A percentile compares a stretch with the other conserved stretches of the same genome.
These are phyloP conservation scores for Dallia pectoralis DNA, from an alignment of 2,797 vertebrate genomes.

Conservation along the genomic window DNA sequence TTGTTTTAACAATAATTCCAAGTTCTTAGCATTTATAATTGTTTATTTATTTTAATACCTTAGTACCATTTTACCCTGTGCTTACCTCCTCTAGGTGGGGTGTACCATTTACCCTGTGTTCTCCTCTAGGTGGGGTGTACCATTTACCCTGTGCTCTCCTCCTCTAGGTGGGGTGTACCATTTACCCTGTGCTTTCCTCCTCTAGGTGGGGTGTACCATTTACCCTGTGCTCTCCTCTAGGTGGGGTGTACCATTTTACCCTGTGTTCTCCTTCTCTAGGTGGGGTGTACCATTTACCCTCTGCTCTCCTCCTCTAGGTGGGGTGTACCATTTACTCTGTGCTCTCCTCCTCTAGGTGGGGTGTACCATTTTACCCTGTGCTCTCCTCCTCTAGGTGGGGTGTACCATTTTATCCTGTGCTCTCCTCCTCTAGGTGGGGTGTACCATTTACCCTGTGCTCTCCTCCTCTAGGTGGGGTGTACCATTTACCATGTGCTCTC, in stretches of 20 bases:
- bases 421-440: too few relatives aligned
- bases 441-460: background rate
- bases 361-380: background rate
- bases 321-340: slow-evolving; percentile 82
- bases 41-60: too few relatives aligned
- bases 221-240: slow-evolving; percentile 38
- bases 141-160: background rate
- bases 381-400: slow-evolving; percentile 47
- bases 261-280: too few relatives aligned
- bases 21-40: too few relatives aligned
- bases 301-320: slow-evolving; percentile 45
- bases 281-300: background rate
- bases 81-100: slow-evolving; percentile 48
- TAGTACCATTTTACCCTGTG: too few relatives aligned
- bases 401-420: too few relatives aligned
- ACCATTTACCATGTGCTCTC: too few relatives aligned
- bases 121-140: too few relatives aligned
- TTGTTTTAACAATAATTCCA: too few relatives aligned
- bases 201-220: too few relatives aligned
- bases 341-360: too few relatives aligned
- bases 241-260: slow-evolving; percentile 79
- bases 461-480: slow-evolving; percentile 65
- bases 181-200: too few relatives aligned
- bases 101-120: slow-evolving; percentile 86
- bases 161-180: slow-evolving; percentile 71